These are phyloP conservation scores for Coptodon rendalli DNA, from an alignment of 2,113 vertebrate species.

Conservation along the genomic window DNA sequence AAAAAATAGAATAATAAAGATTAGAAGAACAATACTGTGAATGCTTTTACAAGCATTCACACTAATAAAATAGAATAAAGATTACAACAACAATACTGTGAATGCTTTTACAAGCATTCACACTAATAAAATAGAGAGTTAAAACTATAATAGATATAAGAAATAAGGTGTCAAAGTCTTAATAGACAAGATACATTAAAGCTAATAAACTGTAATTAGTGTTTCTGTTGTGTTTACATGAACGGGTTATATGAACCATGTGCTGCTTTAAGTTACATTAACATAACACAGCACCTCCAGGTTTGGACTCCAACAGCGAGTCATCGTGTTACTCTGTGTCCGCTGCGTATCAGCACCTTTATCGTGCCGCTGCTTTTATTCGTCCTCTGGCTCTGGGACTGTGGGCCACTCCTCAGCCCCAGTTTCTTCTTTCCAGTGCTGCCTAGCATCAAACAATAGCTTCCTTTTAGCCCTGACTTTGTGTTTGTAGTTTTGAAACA, in stretches of 20 bases:
- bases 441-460: neutral
- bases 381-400: neutral
- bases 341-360: neutral
- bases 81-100: no score
- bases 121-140: neutral
- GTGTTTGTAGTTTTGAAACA: neutral
- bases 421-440: neutral
- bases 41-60: no score
- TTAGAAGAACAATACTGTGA: no score
- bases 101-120: no score
- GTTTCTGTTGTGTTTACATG: neutral
- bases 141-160: neutral
- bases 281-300: neutral
- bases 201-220: neutral
- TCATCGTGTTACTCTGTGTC: conserved; percentile 30
- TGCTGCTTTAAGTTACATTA: neutral
- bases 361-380: neutral
- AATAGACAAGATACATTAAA: neutral
- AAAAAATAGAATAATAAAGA: no score
- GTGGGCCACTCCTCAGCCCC: conserved; percentile 13
- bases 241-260: neutral
- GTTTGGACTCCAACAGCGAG: neutral
- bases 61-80: no score
- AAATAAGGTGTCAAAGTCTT: neutral
- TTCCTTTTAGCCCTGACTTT: neutral